Conservation (phyloP, 2,797 vertebrate species). For the Siniperca undulata region DNA sequence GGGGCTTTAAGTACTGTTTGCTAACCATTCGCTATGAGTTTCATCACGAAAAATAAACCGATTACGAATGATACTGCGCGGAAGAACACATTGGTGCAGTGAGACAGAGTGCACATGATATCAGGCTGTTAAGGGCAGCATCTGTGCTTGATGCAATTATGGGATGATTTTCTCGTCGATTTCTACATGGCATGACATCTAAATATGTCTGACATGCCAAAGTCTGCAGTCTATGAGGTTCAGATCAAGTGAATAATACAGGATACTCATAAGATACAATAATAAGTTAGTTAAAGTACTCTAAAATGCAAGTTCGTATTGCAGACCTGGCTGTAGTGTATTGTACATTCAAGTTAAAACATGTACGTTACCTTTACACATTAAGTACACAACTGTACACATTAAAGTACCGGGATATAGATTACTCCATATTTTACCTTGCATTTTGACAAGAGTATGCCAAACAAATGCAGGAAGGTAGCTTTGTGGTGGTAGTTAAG, state of each 20-base stretch:
- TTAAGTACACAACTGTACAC: not conserved
- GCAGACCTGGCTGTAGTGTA: not conserved
- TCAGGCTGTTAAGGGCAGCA: not conserved
- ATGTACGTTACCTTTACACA: not conserved
- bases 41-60: not conserved
- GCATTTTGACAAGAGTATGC: not conserved
- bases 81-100: constrained; percentile 74
- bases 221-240: not conserved
- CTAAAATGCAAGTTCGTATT: not conserved
- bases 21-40: not conserved
- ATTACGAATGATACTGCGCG: constrained; percentile 38
- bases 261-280: not conserved
- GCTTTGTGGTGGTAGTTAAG: not conserved
- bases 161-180: not conserved
- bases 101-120: constrained; percentile 38
- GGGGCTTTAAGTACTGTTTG: fast-evolving
- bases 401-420: not conserved
- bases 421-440: not conserved
- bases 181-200: not conserved
- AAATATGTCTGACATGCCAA: not conserved
- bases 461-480: not conserved
- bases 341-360: not conserved
- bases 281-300: not conserved
- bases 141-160: not conserved
- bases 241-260: not conserved